Base-by-base conservation (phyloP, 2,113 vertebrate species). In the Agapornis roseicollis region DNA sequence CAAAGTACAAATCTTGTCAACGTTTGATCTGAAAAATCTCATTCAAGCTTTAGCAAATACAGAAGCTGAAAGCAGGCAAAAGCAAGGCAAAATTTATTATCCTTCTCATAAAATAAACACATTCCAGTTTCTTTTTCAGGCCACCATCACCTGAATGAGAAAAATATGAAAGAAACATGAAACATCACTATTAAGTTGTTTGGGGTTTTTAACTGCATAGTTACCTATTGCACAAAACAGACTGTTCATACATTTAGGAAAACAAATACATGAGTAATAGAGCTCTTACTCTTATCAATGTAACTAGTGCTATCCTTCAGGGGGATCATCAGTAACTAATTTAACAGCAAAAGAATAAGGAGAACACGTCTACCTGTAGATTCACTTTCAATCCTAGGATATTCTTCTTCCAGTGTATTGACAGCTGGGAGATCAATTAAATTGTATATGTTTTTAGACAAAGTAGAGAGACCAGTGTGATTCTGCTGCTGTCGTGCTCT, bases 381-480 rank as follows among this genome's bases (percentile, higher is more conserved):
- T 97, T 99, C 99, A 5, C 98, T 98, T 37, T 98, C 98, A 88
- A 99, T 99, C 89, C 98, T 98, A 31, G 98, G 98, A 88, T 99
- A 98, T 55, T 98, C 98, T 76, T 99, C 99, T 95, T 99, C 99
- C 6, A 98, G 95, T 11, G 97, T 86, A 71, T 98, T 98, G 55
- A 97, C 96, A 85, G 98, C 92, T 4, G 97, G 97, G 49, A 99
- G 96, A 77, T 99, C 99, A 97, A 99, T 98, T 94, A 99, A 97
- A 73, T 98, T 98, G 56, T 98, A 98, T 37, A 99, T 98, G 89
- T 99, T 99, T 93, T 97, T 98, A 93, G 98, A 98, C 82, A 99
- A 96, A 41, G 98, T 97, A 4, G 99, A 98, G 52, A 99, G 96
- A 33, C 97, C 98, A 55, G 95, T 78, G 37, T 97, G 83, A 72